Base-by-base conservation (phyloP, 2,797 vertebrate genomes). In the Valencia hispanica region DNA sequence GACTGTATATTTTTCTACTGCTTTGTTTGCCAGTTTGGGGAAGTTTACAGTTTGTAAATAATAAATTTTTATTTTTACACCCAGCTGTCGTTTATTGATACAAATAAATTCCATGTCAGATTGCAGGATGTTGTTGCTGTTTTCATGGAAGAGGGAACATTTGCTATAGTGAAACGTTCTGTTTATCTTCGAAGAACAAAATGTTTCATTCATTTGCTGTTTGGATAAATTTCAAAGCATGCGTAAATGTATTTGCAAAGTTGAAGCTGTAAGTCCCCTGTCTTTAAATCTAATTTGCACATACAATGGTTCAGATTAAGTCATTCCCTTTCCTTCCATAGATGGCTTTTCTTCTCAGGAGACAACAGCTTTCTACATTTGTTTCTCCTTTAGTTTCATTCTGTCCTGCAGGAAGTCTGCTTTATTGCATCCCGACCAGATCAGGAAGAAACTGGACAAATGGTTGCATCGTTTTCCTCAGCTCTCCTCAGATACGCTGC, bases 11-110 rank as follows among this genome's bases (percentile, higher is more conserved):
- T 80, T 82, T 85, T 85, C 11, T 75, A 70, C 68, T n/a, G 32
- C 50, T 80, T 63, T 78, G 22, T 72, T 68, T 79, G 36, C 30
- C 53, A n/a, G 47, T 65, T 66, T 32, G 43, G 66, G 57, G 57
- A 32, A 34, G 72, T 79, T 82, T 76, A 59, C 55, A 43, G 30
- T 74, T 17, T 85, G 77, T 84, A 82, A 87, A 86, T 89, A 89
- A 88, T 84, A 20, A 14, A 75, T 32, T 53, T 12, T 8, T 72
- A 74, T 79, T 84, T 79, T 34, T 74, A 72, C 55, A 34, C 2
- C 12, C 8, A 30, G 17, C 39, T 55, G 48, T 47, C 25, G 36
- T 63, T 70, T 61, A 14, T 63, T 36, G 34, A 36, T 36, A 8
- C 9, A 22, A 36, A 34, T 36, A 1, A 1, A 34, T 36, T 63